Evolutionary conservation across 2,113 vertebrate genomes (phyloP), one percentile per base, ranked within the genome.

Genomic region (Plecturocebus donacophilus): DNA sequence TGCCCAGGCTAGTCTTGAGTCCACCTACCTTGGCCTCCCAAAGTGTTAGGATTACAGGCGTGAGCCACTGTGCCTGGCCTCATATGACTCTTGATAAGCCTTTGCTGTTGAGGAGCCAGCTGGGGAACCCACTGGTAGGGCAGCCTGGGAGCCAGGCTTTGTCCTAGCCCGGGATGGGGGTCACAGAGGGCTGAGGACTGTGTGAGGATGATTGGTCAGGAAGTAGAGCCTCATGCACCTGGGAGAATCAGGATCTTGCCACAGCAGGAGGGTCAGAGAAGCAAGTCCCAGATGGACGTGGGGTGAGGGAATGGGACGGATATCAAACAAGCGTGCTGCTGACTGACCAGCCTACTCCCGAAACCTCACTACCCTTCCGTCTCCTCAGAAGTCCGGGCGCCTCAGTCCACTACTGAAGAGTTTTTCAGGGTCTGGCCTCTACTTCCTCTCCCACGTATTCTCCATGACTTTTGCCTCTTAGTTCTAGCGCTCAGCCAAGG

Each of bases 221-320:
- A 32, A 6, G 17, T 52, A 23, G 30, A 79, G 25, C n/a, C 20
- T 0, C 3, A 14, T 25, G 4, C 1, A 23, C 35, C 32, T 16
- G 3, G 45, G 61, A 27, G 38, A 52, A 6, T 40, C 17, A 45
- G n/a, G 61, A 64, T 32, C 27, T 66, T 56, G 23, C 23, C 5
- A 1, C 42, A 20, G 6, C 0, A 0, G 49, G 54, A 84, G 66
- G 61, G 49, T 45, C 3, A 0, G 38, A 40, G 73, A 40, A 58
- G 47, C 32, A 32, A 30, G 61, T 79, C n/a, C 35, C 54, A 21
- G 5, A 4, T 27, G 35, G 47, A 61, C 32, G 68, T 0, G 40
- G 12, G 21, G 5, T 35, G 52, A 86, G 30, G 35, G 54, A 42
- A 17, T 2, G 38, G 61, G 30, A 7, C 17, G 23, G 42, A 5